A percentile compares a stretch with the other conserved stretches of the same genome.
Evolutionary conservation across 2,113 vertebrate species (phyloP).

Genomic region (Cromileptes altivelis): DNA sequence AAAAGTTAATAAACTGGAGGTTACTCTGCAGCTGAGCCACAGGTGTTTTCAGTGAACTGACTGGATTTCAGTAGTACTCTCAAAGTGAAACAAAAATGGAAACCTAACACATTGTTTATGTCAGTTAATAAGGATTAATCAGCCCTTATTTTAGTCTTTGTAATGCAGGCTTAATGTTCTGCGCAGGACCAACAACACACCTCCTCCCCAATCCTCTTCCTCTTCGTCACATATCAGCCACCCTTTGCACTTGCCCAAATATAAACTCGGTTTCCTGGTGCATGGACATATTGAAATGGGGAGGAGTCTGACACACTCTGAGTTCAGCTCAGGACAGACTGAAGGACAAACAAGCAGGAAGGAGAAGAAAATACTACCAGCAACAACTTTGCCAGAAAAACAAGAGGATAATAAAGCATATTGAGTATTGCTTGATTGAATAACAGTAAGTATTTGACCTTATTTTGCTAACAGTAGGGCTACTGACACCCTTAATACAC

Average conservation of each 20-base stretch:
- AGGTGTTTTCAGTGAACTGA: background rate
- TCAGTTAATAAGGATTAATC: background rate
- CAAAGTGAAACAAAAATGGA: background rate
- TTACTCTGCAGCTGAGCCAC: constrained; percentile 1
- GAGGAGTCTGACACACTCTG: constrained; percentile 70
- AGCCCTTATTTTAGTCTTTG: background rate
- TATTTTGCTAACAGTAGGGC: background rate
- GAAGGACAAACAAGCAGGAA: constrained; percentile 82
- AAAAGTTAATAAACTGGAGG: background rate
- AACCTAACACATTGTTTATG: background rate
- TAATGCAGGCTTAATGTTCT: background rate
- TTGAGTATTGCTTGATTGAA: constrained; percentile 9
- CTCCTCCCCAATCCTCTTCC: background rate
- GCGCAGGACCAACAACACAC: background rate
- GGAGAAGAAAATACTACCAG: constrained; percentile 22
- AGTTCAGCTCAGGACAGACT: constrained; percentile 77
- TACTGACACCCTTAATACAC: accelerated
- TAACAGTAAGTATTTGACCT: constrained; percentile 57
- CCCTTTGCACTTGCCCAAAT: constrained; percentile 78
- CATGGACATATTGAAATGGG: constrained; percentile 58
- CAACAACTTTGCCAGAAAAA: background rate
- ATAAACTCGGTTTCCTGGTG: constrained; percentile 84
- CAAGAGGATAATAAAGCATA: constrained; percentile 15
- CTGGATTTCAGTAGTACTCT: background rate
- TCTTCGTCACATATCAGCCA: constrained; percentile 36